Conservation (phyloP, 2,113 vertebrate genomes). For the Ascaphus truei region DNA sequence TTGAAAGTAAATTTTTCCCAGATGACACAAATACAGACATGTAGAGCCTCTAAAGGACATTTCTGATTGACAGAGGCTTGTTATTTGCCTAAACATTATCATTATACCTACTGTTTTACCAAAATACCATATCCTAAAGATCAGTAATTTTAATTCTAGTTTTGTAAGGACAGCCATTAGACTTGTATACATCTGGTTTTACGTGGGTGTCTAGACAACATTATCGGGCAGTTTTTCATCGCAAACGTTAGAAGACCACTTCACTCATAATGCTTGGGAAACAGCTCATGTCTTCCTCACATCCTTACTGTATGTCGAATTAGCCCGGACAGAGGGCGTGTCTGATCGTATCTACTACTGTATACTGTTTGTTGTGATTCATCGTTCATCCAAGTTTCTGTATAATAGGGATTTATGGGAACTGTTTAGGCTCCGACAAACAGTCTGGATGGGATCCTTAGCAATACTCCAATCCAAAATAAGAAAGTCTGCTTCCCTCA, state of each 20-base stretch:
- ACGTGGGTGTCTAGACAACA: constrained; percentile 54
- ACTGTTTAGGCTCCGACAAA: no score
- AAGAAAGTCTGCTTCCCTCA: no score
- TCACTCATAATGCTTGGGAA: constrained; percentile 39
- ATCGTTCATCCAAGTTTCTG: not conserved
- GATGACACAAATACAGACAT: constrained; percentile 34
- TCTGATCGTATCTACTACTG: not conserved
- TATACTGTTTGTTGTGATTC: not conserved
- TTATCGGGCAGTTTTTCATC: constrained; percentile 42
- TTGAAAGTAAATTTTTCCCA: constrained; percentile 46
- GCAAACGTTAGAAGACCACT: constrained; percentile 47
- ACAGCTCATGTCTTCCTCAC: constrained; percentile 31
- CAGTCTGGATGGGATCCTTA: no score
- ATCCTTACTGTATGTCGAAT: constrained; percentile 42
- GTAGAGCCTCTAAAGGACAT: constrained; percentile 53
- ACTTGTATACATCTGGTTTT: constrained; percentile 57
- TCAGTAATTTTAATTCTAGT: constrained; percentile 58
- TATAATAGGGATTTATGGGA: not conserved
- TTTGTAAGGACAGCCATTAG: constrained; percentile 55
- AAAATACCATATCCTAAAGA: constrained; percentile 71
- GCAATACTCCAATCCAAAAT: no score
- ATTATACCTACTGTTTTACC: constrained; percentile 64
- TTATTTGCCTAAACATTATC: constrained; percentile 65
- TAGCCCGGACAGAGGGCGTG: not conserved
- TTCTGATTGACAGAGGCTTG: constrained; percentile 47